Evolutionary conservation across 1,140 invertebrate genomes (phyloP), one percentile per base, ranked within the genome.

Genomic region (Onthophagus taurus): DNA sequence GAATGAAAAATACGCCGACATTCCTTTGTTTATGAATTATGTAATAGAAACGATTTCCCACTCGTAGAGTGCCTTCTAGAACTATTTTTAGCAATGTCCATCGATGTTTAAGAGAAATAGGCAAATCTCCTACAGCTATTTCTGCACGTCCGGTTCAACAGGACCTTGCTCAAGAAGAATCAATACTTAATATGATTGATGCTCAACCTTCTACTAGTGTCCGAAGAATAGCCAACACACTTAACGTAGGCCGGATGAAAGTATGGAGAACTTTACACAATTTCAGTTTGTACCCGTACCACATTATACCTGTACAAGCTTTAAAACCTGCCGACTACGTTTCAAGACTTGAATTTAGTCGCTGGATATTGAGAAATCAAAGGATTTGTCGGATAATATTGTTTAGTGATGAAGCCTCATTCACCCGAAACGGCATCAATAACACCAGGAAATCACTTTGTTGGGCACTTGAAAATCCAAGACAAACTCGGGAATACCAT

Each of bases 181-280:
- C 24, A 41, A 41, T 29, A 19, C 23, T 30, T 26, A 41, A 41
- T 30, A 41, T 24, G 20, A 17, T 41, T 24, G 38, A 41, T 13
- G 18, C 7, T 41, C 21, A 29, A 21, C 38, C 35, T 19, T 37
- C 35, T 37, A 4, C 19, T 37, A 4, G 3, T 37, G 35, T 37
- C 35, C 35, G 35, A 37, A 37, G 31, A 20, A 37, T 37, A 37
- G 35, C 16, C 35, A 37, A 37, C 35, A 37, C 7, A 37, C 19
- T 37, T 17, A 37, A 37, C n/a, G 35, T 16, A 41, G 21, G 26
- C 11, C 38, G 26, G n/a, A 30, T 30, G 38, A 41, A 24, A 41
- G 38, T 41, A 41, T 41, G 21, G 38, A 41, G 23, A 41, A 41
- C 38, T 41, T 29, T 41, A 30, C 38, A 41, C 26, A 41, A 41